A percentile compares a stretch with the other conserved stretches of the same genome.
Conservation (phyloP, 2,888 invertebrate genomes). For the Drosophila eohydei region DNA sequence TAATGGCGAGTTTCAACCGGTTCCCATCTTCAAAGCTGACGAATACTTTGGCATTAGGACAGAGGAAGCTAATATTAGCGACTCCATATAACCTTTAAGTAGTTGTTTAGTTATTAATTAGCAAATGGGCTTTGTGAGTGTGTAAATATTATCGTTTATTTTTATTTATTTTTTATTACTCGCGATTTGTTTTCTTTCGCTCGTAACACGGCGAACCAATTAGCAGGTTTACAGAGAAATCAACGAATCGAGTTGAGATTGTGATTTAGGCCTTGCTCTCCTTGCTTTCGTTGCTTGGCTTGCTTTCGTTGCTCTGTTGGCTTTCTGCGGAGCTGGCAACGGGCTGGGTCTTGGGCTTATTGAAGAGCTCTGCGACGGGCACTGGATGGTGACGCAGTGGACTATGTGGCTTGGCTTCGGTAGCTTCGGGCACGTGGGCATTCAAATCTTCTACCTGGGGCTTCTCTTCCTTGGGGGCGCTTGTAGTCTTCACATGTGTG, state of each 20-base stretch:
- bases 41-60: conserved; percentile 77
- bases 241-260: neutral
- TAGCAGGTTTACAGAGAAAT: conserved; percentile 9
- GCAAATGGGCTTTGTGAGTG: conserved; percentile 28
- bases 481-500: conserved; percentile 63
- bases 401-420: conserved; percentile 25
- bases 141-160: conserved; percentile 42
- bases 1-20: conserved; percentile 80
- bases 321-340: conserved; percentile 49
- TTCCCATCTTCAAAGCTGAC: conserved; percentile 82
- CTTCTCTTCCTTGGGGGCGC: conserved; percentile 38
- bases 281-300: conserved; percentile 51
- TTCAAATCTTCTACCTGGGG: conserved; percentile 27
- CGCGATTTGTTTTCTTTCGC: conserved; percentile 14
- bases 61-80: neutral
- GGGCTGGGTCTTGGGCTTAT: conserved; percentile 40
- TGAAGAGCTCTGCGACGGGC: conserved; percentile 80
- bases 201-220: conserved; percentile 21
- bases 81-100: neutral
- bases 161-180: conserved; percentile 17
- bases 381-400: conserved; percentile 70
- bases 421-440: neutral
- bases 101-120: conserved; percentile 33
- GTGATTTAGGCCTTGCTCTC: conserved; percentile 22
- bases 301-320: conserved; percentile 51